phyloP scores from a whole-genome alignment of 2,113 vertebrate genomes.

The Ramphastos sulfuratus region DNA sequence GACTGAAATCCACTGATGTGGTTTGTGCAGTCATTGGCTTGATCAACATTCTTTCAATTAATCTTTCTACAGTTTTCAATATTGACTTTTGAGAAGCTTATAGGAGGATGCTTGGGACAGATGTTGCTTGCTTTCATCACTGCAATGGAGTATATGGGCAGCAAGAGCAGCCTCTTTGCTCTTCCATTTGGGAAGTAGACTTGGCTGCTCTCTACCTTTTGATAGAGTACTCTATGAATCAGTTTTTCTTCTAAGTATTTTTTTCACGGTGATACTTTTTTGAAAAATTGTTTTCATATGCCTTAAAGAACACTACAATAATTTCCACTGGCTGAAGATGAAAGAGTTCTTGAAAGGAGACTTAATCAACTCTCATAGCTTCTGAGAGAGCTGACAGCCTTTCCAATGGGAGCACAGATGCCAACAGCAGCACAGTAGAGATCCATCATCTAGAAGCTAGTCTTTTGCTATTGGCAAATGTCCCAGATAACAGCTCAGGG shows the following conservation, averaged over 20 bases:
- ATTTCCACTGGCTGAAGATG: slow-evolving; percentile 2
- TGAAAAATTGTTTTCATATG: slow-evolving; percentile 1
- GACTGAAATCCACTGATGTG: neutral
- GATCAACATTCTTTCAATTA: neutral
- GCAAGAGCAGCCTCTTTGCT: neutral
- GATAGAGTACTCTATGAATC: neutral
- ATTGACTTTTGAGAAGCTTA: neutral
- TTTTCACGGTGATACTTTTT: neutral
- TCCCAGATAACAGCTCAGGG: neutral
- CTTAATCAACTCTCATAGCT: neutral
- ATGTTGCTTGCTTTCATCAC: neutral
- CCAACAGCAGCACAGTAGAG: neutral
- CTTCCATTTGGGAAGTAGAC: neutral
- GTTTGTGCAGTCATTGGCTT: neutral
- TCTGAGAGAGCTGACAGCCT: neutral
- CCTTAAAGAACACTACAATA: neutral
- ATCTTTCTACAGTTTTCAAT: neutral
- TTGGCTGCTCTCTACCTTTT: neutral
- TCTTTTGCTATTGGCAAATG: neutral
- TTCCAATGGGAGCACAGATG: neutral
- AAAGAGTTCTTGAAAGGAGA: slow-evolving; percentile 11
- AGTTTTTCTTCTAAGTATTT: neutral
- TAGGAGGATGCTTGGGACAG: neutral
- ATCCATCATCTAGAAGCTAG: slow-evolving; percentile 16
- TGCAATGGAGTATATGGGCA: neutral